phyloP scores from a whole-genome alignment of 2,888 invertebrate genomes.

The Idaea dimidiata region DNA sequence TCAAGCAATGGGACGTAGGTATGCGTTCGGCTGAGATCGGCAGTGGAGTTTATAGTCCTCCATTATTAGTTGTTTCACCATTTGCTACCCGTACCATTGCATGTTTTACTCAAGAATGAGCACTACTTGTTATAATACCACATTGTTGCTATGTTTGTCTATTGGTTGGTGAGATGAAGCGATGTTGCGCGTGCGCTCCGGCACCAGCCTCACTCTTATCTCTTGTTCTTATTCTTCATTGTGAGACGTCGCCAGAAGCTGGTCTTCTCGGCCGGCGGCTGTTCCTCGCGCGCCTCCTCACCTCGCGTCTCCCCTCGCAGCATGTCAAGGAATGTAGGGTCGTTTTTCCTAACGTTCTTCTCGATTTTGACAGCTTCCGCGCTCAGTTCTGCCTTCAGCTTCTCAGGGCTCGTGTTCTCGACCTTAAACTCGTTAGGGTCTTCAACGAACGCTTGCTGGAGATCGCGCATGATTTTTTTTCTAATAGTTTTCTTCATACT shows the following conservation, averaged over 20 bases:
- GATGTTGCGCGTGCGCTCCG: conserved; percentile 32
- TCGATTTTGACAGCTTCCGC: conserved; percentile 84
- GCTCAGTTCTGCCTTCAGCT: conserved; percentile 84
- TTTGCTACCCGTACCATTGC: background rate
- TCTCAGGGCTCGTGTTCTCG: conserved; percentile 85
- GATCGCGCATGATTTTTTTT: conserved; percentile 91
- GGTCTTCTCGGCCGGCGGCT: conserved; percentile 79
- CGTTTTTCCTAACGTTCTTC: conserved; percentile 75
- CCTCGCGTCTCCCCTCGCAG: conserved; percentile 81
- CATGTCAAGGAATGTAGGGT: conserved; percentile 85
- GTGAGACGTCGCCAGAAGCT: conserved; percentile 86
- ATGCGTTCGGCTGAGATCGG: background rate
- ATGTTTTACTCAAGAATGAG: background rate
- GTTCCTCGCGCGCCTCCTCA: conserved; percentile 69
- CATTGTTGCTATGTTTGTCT: background rate
- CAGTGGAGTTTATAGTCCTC: background rate
- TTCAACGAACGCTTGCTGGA: conserved; percentile 87
- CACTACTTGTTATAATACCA: background rate
- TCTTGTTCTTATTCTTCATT: conserved; percentile 85
- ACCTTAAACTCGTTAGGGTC: conserved; percentile 87
- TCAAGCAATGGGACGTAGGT: background rate
- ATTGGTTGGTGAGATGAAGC: conserved; percentile 44
- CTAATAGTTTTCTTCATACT: conserved; percentile 94
- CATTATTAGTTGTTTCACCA: too few relatives aligned
- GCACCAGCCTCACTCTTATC: conserved; percentile 63